phyloP scores from a whole-genome alignment of 2,113 vertebrate species.

The Platanista minor region DNA sequence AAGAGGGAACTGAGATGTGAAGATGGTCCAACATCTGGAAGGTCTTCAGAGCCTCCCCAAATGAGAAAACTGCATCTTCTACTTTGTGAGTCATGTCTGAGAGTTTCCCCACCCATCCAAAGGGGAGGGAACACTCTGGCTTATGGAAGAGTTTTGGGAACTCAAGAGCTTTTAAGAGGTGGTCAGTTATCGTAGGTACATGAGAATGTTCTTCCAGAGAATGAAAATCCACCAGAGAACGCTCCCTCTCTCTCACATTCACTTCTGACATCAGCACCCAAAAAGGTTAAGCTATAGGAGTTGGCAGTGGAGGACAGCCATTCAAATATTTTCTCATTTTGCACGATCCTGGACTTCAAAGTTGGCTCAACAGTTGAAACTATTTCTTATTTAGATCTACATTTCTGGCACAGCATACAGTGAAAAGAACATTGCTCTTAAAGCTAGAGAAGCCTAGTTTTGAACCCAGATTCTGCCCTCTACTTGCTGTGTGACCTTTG shows the following conservation, averaged over 20 bases:
- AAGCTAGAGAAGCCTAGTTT: background rate
- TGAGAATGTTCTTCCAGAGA: background rate
- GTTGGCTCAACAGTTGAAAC: background rate
- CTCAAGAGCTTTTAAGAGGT: background rate
- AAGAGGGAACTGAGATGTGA: background rate
- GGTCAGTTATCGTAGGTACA: background rate
- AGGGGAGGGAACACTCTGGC: background rate
- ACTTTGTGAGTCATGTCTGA: background rate
- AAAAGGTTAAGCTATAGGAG: too few relatives aligned
- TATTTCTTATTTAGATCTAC: background rate
- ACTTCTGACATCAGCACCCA: background rate
- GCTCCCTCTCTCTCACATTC: background rate
- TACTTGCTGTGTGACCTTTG: background rate
- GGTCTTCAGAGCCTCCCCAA: background rate
- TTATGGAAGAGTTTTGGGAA: background rate
- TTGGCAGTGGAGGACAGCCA: background rate
- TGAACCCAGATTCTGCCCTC: background rate
- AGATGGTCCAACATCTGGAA: background rate
- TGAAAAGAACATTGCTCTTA: background rate
- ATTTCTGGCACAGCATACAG: background rate
- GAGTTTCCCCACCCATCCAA: background rate
- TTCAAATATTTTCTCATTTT: background rate
- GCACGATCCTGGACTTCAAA: background rate
- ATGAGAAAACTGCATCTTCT: background rate
- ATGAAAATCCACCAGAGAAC: background rate